phyloP scores from a whole-genome alignment of 2,888 invertebrate genomes.

The Volucella zonaria region DNA sequence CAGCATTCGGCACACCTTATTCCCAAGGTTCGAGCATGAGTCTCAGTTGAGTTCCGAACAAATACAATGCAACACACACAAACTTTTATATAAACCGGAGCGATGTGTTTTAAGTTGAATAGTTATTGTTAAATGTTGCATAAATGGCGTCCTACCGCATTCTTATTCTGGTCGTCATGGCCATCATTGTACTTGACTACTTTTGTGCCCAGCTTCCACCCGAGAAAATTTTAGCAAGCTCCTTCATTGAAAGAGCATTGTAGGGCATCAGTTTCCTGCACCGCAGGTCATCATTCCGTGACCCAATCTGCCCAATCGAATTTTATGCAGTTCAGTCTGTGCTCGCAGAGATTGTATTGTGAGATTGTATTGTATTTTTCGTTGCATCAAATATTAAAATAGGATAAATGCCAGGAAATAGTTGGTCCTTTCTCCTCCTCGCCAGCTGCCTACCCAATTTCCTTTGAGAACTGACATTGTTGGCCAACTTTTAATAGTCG shows the following conservation, averaged over 20 bases:
- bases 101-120: constrained; percentile 34
- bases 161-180: constrained; percentile 11
- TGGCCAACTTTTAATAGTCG: constrained; percentile 41
- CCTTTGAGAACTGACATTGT: constrained; percentile 50
- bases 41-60: no score
- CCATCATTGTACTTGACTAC: background rate
- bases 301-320: constrained; percentile 64
- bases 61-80: constrained; percentile 41
- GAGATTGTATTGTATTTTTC: constrained; percentile 46
- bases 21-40: background rate
- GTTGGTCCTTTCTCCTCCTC: constrained; percentile 7
- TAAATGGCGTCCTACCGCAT: constrained; percentile 55
- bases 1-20: constrained; percentile 21
- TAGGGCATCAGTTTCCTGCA: constrained; percentile 8
- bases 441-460: constrained; percentile 28
- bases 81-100: background rate
- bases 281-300: constrained; percentile 42
- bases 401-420: constrained; percentile 55
- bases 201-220: constrained; percentile 15
- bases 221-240: constrained; percentile 17
- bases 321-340: constrained; percentile 50
- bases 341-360: constrained; percentile 31
- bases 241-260: constrained; percentile 1
- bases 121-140: constrained; percentile 64
- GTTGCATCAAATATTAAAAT: constrained; percentile 69